phyloP scores from a whole-genome alignment of 2,888 invertebrate genomes.

The Trimorus sp. region DNA sequence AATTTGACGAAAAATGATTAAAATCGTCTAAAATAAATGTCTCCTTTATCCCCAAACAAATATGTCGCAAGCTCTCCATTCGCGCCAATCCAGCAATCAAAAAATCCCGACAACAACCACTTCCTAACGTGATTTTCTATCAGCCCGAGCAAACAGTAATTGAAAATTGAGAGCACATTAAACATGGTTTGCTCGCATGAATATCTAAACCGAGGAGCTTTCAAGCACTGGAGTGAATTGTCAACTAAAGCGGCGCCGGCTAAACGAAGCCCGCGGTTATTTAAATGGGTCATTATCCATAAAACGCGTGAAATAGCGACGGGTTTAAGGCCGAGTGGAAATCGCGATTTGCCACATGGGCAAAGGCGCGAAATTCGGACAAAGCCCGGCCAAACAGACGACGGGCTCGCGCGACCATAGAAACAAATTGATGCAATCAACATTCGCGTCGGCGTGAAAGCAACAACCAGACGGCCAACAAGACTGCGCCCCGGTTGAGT shows the following conservation, averaged over 20 bases:
- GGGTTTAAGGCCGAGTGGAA: constrained; percentile 40
- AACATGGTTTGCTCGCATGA: constrained; percentile 18
- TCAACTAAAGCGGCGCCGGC: constrained; percentile 34
- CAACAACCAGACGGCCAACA: constrained; percentile 50
- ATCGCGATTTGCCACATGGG: constrained; percentile 40
- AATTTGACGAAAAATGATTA: too few species aligned
- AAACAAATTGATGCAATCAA: constrained; percentile 72
- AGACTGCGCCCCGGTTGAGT: constrained; percentile 49
- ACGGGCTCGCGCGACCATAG: constrained; percentile 66
- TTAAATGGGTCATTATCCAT: constrained; percentile 53
- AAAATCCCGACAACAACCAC: neutral
- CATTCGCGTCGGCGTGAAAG: constrained; percentile 60
- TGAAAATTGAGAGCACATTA: constrained; percentile 18
- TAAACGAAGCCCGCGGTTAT: constrained; percentile 34
- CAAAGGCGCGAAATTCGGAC: constrained; percentile 57
- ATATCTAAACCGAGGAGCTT: constrained; percentile 6
- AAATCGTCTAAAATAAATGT: too few species aligned
- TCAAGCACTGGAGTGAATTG: constrained; percentile 45
- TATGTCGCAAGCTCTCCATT: too few species aligned
- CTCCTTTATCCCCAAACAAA: too few species aligned
- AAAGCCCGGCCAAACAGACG: constrained; percentile 44
- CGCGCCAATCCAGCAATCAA: neutral
- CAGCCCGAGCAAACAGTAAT: neutral
- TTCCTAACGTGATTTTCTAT: neutral
- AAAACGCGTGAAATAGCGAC: constrained; percentile 47